Percentiles rank a stretch among this genome's conserved stretches.
Evolutionary conservation across 2,888 invertebrate species (phyloP).

Genomic region (Lumbricus terrestris): DNA sequence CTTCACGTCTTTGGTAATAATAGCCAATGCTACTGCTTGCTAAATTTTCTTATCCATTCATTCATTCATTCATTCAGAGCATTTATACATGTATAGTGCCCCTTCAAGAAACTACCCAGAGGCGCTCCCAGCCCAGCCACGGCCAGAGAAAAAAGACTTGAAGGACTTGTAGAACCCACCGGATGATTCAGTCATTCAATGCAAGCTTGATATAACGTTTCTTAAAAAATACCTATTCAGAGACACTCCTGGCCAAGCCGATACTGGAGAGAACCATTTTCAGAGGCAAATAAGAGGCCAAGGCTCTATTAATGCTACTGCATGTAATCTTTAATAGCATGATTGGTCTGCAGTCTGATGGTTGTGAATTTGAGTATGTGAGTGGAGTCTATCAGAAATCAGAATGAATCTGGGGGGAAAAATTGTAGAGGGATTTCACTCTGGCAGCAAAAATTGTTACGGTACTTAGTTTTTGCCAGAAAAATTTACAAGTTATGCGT

Average conservation of each 20-base stretch:
- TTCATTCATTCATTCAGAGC: no score
- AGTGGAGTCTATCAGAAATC: background rate
- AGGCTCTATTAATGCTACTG: background rate
- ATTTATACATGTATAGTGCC: no score
- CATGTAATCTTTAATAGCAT: background rate
- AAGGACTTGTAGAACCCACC: no score
- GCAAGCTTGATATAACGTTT: no score
- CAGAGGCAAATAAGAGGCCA: no score
- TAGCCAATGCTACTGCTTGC: background rate
- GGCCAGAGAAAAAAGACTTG: no score
- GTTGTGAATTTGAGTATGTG: background rate
- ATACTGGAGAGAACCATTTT: no score
- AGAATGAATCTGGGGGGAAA: background rate
- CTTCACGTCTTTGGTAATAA: constrained; percentile 62
- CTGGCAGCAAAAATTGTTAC: background rate
- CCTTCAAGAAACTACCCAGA: no score
- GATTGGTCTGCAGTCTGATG: background rate
- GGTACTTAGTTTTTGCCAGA: background rate
- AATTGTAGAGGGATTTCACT: background rate
- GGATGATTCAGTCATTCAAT: no score
- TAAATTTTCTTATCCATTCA: background rate
- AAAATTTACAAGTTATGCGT: background rate
- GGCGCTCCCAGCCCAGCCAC: no score
- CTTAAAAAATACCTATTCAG: no score
- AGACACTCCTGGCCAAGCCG: no score